Conservation (phyloP, 2,797 vertebrate species). For the Morus bassanus region DNA sequence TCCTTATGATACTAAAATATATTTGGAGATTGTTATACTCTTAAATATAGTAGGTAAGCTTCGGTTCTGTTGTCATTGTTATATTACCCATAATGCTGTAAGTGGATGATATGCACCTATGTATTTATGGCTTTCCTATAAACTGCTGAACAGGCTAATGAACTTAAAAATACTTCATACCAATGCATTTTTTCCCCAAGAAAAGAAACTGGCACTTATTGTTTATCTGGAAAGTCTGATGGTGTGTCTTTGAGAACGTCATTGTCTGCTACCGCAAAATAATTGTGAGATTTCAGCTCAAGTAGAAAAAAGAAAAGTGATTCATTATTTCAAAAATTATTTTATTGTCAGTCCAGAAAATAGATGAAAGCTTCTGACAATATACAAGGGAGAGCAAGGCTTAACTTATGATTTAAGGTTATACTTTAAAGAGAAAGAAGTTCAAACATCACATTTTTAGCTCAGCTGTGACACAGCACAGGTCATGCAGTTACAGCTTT, state of each 20-base stretch:
- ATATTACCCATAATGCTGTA: not conserved
- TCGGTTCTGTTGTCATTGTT: not conserved
- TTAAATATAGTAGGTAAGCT: not conserved
- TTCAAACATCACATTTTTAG: conserved; percentile 74
- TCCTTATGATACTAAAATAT: not conserved
- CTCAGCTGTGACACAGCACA: conserved; percentile 43
- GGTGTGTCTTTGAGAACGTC: conserved; percentile 66
- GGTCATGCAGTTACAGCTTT: conserved; percentile 36
- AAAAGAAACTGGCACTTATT: conserved; percentile 53
- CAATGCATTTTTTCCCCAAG: conserved; percentile 25
- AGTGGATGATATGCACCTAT: not conserved
- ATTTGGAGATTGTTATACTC: not conserved
- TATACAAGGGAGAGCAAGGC: conserved; percentile 40
- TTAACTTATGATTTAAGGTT: conserved; percentile 71
- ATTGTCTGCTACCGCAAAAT: conserved; percentile 71
- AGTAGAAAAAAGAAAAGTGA: conserved; percentile 67
- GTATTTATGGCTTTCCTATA: not conserved
- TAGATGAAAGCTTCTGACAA: conserved; percentile 69
- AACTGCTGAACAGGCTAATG: conserved; percentile 2
- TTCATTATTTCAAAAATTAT: conserved; percentile 77
- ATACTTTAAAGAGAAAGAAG: conserved; percentile 61
- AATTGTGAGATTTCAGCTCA: conserved; percentile 70
- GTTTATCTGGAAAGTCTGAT: conserved; percentile 66
- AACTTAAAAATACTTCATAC: conserved; percentile 34
- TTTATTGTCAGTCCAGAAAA: conserved; percentile 63